These are phyloP conservation scores for Spilosoma lubricipeda DNA, from an alignment of 2,888 invertebrate genomes.

Conservation along the genomic window DNA sequence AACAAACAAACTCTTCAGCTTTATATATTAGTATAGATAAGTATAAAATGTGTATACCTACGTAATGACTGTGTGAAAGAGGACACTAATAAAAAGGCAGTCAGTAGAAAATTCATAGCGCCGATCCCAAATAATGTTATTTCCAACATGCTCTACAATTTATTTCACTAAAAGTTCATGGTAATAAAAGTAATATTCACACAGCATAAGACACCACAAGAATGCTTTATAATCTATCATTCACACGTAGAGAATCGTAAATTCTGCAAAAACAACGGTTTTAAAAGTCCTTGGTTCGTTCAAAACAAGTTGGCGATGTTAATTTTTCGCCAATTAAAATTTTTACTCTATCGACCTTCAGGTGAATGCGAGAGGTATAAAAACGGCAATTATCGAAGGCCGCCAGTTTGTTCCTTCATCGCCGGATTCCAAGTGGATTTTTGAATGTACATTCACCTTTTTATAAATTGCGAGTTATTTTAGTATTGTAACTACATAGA, in stretches of 20 bases:
- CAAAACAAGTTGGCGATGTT: constrained; percentile 48
- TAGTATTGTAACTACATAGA: neutral
- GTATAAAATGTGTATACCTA: no score
- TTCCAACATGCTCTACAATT: no score
- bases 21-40: no score
- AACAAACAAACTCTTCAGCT: no score
- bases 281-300: constrained; percentile 41
- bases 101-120: no score
- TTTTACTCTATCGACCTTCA: constrained; percentile 55
- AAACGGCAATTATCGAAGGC: constrained; percentile 53
- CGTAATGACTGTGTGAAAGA: no score
- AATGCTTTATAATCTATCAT: constrained; percentile 3
- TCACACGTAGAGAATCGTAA: constrained; percentile 31
- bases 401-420: constrained; percentile 31
- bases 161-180: neutral
- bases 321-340: constrained; percentile 56
- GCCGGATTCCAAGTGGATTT: constrained; percentile 11
- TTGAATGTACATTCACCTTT: neutral
- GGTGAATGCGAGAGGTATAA: constrained; percentile 48
- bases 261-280: constrained; percentile 49
- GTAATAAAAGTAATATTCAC: neutral
- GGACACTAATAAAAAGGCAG: no score
- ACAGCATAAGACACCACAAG: neutral
- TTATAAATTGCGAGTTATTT: neutral
- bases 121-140: no score